Evolutionary conservation across 2,113 vertebrate species (phyloP).

Genomic region (Vidua chalybeata): DNA sequence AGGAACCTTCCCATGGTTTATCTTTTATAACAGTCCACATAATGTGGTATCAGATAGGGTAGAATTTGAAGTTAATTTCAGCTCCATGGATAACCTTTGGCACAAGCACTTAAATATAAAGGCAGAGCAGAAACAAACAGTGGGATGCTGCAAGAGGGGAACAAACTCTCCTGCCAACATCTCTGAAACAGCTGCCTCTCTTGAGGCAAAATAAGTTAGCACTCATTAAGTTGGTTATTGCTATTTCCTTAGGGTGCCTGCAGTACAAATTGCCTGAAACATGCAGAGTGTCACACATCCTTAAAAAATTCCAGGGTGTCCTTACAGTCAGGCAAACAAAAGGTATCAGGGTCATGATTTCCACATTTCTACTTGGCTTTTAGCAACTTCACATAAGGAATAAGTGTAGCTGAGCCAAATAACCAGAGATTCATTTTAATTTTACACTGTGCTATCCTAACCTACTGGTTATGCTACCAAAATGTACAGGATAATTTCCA

Average conservation of each 20-base stretch:
- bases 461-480: background rate
- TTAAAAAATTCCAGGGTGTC: background rate
- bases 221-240: background rate
- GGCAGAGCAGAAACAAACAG: background rate
- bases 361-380: background rate
- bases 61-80: background rate
- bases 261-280: background rate
- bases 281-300: background rate
- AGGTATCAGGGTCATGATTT: background rate
- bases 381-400: background rate
- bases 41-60: background rate
- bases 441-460: background rate
- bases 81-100: background rate
- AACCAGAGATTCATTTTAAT: background rate
- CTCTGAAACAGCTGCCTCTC: background rate
- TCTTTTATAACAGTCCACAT: conserved; percentile 17
- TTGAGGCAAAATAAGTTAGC: background rate
- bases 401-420: background rate
- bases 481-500: background rate
- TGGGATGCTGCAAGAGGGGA: background rate
- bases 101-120: background rate
- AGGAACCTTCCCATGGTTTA: background rate
- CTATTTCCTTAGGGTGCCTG: background rate
- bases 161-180: background rate
- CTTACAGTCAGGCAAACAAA: background rate